phyloP scores from a whole-genome alignment of 2,797 vertebrate genomes.

The Phataginus tricuspis region DNA sequence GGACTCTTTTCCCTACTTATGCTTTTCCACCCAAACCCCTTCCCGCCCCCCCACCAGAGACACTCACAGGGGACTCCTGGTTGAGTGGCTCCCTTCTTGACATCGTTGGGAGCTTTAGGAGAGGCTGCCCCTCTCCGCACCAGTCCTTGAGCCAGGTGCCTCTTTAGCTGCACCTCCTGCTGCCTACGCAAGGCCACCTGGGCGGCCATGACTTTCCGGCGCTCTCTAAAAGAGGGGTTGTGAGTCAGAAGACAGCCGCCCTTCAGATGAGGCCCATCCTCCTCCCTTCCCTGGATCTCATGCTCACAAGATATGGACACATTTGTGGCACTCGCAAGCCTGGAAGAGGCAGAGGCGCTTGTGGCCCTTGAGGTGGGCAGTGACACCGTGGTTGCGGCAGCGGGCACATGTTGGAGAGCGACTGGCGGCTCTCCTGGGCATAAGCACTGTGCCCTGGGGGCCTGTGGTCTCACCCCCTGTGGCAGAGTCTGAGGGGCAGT shows the following conservation, averaged over 20 bases:
- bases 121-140: not conserved
- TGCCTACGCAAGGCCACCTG: constrained; percentile 82
- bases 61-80: constrained; percentile 58
- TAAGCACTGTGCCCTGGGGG: constrained; percentile 29
- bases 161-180: constrained; percentile 80
- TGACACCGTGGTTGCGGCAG: constrained; percentile 82
- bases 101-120: not conserved
- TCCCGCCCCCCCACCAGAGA: not conserved
- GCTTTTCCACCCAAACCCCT: not conserved
- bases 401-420: constrained; percentile 83
- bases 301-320: constrained; percentile 83
- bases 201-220: constrained; percentile 82
- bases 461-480: not conserved
- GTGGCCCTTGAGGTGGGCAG: constrained; percentile 81
- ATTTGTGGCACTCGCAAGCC: constrained; percentile 82
- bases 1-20: not conserved
- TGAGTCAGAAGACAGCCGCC: not conserved
- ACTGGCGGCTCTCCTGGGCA: constrained; percentile 14
- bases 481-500: constrained; percentile 42
- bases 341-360: constrained; percentile 82
- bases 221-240: constrained; percentile 68
- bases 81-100: constrained; percentile 49
- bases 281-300: not conserved
- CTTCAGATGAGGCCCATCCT: not conserved
- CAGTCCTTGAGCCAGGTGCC: constrained; percentile 68